phyloP scores from a whole-genome alignment of 2,113 vertebrate genomes.

The Tachysurus fulvidraco region DNA sequence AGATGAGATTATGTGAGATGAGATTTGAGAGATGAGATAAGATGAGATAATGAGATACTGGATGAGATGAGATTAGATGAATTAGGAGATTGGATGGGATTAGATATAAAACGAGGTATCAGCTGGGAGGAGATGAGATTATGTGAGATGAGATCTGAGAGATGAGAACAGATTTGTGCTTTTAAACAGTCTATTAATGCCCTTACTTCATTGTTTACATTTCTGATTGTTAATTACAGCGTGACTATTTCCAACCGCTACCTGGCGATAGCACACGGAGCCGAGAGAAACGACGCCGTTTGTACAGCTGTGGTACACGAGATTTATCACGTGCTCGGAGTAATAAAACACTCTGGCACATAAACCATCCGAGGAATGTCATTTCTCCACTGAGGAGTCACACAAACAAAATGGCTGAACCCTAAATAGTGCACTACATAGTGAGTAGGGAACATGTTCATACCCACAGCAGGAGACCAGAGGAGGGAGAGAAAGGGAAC shows the following conservation, averaged over 20 bases:
- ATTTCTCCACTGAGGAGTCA: background rate
- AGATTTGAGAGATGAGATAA: background rate
- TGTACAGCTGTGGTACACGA: background rate
- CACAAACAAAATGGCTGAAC: constrained; percentile 9
- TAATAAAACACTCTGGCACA: background rate
- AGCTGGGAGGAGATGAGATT: background rate
- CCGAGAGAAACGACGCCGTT: background rate
- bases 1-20: background rate
- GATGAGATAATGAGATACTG: background rate
- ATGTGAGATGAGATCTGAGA: background rate
- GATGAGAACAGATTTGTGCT: too few species aligned
- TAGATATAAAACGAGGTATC: too few species aligned
- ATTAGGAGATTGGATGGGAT: background rate
- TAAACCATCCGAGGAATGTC: background rate
- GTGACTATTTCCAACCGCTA: background rate
- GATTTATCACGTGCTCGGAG: background rate
- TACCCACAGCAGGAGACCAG: background rate
- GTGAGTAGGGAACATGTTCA: background rate
- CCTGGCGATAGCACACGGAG: background rate
- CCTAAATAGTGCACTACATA: background rate
- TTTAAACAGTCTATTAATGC: background rate
- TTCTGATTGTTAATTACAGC: background rate
- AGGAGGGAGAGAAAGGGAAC: background rate
- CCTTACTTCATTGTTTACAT: background rate
- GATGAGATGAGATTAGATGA: background rate